Percentiles rank a stretch among this genome's conserved stretches.
Conservation (phyloP, 1,140 invertebrate species). For the Papilio polyxenes region DNA sequence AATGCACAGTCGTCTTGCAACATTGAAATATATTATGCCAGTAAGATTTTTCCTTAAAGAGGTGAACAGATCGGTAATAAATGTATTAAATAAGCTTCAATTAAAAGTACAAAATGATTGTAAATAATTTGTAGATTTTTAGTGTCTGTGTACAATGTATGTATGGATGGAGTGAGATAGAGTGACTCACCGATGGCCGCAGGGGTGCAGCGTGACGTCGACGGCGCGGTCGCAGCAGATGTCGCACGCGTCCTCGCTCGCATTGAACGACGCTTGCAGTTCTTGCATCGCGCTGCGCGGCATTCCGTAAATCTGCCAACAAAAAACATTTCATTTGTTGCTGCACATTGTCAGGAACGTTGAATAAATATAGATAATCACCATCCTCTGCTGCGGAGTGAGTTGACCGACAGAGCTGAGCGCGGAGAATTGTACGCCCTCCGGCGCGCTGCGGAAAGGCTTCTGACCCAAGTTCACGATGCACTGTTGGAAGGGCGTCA, state of each 20-base stretch:
- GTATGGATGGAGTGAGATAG: too few species aligned
- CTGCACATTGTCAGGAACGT: too few species aligned
- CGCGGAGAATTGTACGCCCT: conserved; percentile 83
- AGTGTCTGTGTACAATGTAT: too few species aligned
- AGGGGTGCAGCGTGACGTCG: conserved; percentile 88
- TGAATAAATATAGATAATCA: conserved; percentile 49
- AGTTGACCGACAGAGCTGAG: conserved; percentile 91
- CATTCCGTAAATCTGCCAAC: conserved; percentile 50
- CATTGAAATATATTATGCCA: too few species aligned
- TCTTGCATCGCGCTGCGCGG: conserved; percentile 89
- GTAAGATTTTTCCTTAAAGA: too few species aligned
- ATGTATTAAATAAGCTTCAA: too few species aligned
- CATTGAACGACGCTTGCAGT: conserved; percentile 85
- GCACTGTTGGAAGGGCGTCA: conserved; percentile 98
- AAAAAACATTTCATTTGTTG: background rate
- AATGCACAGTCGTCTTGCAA: too few species aligned
- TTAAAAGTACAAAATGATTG: too few species aligned
- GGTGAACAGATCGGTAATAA: too few species aligned
- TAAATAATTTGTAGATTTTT: too few species aligned
- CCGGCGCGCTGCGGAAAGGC: conserved; percentile 90
- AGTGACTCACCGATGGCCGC: conserved; percentile 86
- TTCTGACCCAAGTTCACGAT: conserved; percentile 95
- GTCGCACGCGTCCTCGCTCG: conserved; percentile 93
- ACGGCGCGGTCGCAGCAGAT: conserved; percentile 92
- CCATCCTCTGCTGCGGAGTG: conserved; percentile 86